phyloP scores from a whole-genome alignment of 2,888 invertebrate genomes.

The Cancer borealis region DNA sequence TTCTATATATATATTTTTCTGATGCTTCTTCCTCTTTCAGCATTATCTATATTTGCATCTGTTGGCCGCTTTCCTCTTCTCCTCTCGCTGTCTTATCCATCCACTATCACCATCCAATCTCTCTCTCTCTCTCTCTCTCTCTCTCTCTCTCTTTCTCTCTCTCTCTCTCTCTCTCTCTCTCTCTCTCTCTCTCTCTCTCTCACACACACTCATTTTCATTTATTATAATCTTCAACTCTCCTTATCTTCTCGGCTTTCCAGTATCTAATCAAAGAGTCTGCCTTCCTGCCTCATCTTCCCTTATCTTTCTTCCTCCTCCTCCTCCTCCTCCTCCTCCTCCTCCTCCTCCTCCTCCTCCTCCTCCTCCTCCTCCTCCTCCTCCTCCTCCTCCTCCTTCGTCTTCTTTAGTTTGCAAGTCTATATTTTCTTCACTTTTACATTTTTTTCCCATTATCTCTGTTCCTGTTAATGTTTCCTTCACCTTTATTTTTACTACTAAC shows the following conservation, averaged over 20 bases:
- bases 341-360: background rate
- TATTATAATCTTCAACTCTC: background rate
- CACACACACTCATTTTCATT: background rate
- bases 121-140: background rate
- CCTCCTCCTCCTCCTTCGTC: background rate
- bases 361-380: background rate
- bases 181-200: no score
- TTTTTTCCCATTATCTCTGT: background rate
- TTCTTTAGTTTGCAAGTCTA: background rate
- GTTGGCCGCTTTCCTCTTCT: background rate
- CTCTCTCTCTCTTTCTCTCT: background rate
- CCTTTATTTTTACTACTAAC: background rate
- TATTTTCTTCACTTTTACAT: background rate
- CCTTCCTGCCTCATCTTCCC: background rate
- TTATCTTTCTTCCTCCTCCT: slow-evolving; percentile 25
- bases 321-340: background rate
- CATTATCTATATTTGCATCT: background rate
- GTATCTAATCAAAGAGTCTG: slow-evolving; percentile 3
- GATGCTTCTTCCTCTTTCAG: background rate
- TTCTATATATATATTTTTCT: no score
- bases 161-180: background rate
- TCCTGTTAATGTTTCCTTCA: background rate
- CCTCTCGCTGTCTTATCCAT: no score
- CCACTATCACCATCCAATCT: background rate
- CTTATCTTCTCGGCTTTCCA: background rate